These are phyloP conservation scores for Parnassius smintheus DNA, from an alignment of 2,888 invertebrate species.

Conservation along the genomic window DNA sequence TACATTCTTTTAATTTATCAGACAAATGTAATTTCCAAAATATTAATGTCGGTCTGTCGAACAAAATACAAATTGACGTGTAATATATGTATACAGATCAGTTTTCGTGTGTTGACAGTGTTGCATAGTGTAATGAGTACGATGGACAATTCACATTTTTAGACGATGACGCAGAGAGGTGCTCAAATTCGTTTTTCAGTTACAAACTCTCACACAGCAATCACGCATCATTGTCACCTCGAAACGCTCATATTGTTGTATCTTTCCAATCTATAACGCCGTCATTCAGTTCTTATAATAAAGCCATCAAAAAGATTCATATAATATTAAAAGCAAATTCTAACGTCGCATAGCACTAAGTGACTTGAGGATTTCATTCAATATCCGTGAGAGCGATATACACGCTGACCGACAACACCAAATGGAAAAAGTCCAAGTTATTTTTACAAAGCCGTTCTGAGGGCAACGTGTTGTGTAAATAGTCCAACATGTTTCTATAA, in stretches of 20 bases:
- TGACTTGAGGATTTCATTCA: conserved; percentile 77
- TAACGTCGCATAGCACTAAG: conserved; percentile 65
- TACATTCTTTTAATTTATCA: background rate
- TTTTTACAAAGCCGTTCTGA: conserved; percentile 69
- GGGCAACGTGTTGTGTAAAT: conserved; percentile 78
- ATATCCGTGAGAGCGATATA: conserved; percentile 71
- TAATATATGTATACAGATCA: conserved; percentile 13
- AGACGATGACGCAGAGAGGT: conserved; percentile 60
- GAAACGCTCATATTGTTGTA: conserved; percentile 60
- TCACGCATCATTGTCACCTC: conserved; percentile 76
- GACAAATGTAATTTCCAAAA: background rate
- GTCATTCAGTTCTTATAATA: conserved; percentile 68
- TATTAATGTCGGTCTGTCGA: background rate
- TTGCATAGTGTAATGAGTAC: conserved; percentile 35
- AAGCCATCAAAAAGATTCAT: conserved; percentile 71
- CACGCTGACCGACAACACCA: conserved; percentile 58
- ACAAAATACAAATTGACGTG: background rate
- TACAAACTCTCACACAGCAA: conserved; percentile 71
- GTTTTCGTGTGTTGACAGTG: conserved; percentile 28
- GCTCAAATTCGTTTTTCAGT: conserved; percentile 67
- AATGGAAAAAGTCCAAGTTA: conserved; percentile 61
- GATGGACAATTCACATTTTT: conserved; percentile 65
- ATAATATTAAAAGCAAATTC: conserved; percentile 74
- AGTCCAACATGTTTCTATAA: conserved; percentile 79
- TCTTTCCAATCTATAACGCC: conserved; percentile 62